Evolutionary conservation across 2,888 invertebrate genomes (phyloP).

Genomic region (Pristionchus maxplancki): DNA sequence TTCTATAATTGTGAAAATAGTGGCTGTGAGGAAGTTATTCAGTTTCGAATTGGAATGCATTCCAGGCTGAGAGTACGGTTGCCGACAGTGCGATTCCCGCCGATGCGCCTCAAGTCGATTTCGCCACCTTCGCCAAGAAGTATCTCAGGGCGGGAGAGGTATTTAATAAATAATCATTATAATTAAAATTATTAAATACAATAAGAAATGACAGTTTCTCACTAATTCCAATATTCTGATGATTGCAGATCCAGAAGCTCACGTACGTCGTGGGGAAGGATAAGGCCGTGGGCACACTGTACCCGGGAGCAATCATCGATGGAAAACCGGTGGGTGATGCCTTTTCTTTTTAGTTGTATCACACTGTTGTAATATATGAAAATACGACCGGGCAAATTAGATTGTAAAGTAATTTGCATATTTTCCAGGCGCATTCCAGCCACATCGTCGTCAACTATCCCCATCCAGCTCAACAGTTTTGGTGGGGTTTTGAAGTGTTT

Average conservation of each 20-base stretch:
- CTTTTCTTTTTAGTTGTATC: background rate
- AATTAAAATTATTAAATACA: background rate
- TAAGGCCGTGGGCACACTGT: conserved; percentile 63
- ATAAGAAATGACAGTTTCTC: background rate
- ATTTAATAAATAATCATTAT: background rate
- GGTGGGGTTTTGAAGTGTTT: conserved; percentile 30
- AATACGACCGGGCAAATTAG: too few relatives aligned
- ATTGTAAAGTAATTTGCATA: background rate
- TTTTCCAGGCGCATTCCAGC: conserved; percentile 9
- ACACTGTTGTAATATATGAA: too few relatives aligned
- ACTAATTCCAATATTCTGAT: background rate
- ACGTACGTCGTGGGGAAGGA: conserved; percentile 60
- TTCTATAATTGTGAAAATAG: too few relatives aligned
- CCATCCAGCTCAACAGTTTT: conserved; percentile 63
- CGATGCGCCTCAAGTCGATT: conserved; percentile 53
- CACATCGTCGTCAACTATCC: conserved; percentile 60
- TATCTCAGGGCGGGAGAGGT: conserved; percentile 63
- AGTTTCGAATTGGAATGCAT: background rate
- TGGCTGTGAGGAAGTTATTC: too few relatives aligned
- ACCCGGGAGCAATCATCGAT: conserved; percentile 65
- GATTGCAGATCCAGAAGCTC: conserved; percentile 58
- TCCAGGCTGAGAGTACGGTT: background rate
- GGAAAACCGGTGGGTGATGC: conserved; percentile 51
- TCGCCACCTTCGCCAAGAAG: conserved; percentile 58
- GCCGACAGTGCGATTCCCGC: conserved; percentile 32